phyloP scores from a whole-genome alignment of 2,797 vertebrate genomes.

The Phylloscopus collybita region DNA sequence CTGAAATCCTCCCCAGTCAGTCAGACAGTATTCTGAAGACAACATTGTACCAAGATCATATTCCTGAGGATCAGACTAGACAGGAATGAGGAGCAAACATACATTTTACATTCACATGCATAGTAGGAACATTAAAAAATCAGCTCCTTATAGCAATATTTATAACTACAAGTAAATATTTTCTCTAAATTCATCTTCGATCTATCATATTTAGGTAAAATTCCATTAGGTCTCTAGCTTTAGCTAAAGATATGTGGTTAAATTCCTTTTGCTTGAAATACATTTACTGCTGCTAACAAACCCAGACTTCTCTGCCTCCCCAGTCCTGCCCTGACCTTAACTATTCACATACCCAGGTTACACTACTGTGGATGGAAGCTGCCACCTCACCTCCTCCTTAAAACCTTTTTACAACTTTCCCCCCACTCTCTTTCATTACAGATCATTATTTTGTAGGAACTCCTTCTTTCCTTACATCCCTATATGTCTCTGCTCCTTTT shows the following conservation, averaged over 20 bases:
- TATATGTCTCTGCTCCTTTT: background rate
- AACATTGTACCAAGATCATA: background rate
- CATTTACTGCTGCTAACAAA: background rate
- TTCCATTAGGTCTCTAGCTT: background rate
- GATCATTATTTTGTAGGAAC: background rate
- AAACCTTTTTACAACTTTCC: background rate
- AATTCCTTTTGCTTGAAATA: background rate
- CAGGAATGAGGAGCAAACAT: background rate
- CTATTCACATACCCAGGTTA: background rate
- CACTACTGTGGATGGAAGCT: background rate
- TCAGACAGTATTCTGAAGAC: background rate
- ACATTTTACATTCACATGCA: background rate
- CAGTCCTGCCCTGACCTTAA: background rate
- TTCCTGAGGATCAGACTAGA: background rate
- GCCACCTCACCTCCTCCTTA: background rate
- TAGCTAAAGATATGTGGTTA: background rate
- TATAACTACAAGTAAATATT: slow-evolving; percentile 8
- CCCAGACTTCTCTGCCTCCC: background rate
- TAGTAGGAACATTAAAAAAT: background rate
- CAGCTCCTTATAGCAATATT: background rate
- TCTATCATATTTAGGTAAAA: background rate
- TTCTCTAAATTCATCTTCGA: background rate
- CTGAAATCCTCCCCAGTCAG: background rate
- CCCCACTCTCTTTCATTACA: background rate
- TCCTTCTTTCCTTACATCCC: background rate